Evolutionary conservation across 2,888 invertebrate species (phyloP).

Genomic region (Zootermopsis nevadensis): DNA sequence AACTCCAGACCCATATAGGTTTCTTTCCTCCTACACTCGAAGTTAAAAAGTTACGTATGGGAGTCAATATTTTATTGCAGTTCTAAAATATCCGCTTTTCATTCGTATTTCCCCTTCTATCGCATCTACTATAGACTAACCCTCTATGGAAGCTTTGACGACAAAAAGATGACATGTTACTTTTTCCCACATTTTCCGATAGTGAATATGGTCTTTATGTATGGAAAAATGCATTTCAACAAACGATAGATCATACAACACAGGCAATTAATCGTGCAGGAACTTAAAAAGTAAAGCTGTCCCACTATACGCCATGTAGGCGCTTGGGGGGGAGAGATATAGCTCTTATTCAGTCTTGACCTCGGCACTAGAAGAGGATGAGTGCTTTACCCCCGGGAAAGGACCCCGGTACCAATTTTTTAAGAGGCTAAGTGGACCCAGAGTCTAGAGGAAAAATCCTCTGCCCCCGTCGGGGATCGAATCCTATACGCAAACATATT

Average conservation of each 20-base stretch:
- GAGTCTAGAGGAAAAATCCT: too few relatives aligned
- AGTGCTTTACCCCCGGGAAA: too few relatives aligned
- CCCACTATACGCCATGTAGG: not conserved
- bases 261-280: too few relatives aligned
- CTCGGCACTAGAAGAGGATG: too few relatives aligned
- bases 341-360: too few relatives aligned
- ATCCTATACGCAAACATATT: too few relatives aligned
- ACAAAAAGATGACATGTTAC: not conserved
- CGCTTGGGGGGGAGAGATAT: not conserved
- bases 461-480: too few relatives aligned
- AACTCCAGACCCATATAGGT: not conserved
- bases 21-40: not conserved
- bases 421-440: too few relatives aligned
- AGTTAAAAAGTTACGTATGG: not conserved
- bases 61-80: constrained; percentile 23
- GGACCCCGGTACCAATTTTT: too few relatives aligned
- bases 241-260: too few relatives aligned
- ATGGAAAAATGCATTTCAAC: too few relatives aligned
- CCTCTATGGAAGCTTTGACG: not conserved
- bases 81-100: constrained; percentile 25
- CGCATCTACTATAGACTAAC: not conserved
- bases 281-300: not conserved
- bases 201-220: not conserved
- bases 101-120: constrained; percentile 13
- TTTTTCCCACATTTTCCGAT: constrained; percentile 27